Percentiles rank a stretch among this genome's conserved stretches.
Evolutionary conservation across 2,797 vertebrate species (phyloP).

Genomic region (Anguilla obscura): DNA sequence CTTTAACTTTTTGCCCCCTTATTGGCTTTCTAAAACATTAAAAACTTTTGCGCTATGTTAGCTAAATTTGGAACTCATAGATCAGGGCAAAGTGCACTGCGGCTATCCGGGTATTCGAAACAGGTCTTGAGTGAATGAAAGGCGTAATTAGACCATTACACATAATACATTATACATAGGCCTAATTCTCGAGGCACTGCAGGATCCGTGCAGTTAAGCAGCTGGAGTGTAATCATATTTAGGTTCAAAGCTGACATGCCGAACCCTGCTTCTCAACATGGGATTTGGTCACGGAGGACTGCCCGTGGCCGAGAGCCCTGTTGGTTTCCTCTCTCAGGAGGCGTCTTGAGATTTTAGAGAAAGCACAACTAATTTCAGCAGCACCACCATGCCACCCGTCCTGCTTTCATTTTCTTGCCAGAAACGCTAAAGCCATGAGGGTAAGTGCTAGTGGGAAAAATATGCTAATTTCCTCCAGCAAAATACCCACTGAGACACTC

Average conservation of each 20-base stretch:
- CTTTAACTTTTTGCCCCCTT: background rate
- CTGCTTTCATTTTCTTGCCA: background rate
- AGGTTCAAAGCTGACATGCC: background rate
- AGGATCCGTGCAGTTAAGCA: constrained; percentile 1
- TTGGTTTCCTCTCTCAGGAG: background rate
- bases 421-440: background rate
- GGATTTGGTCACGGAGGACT: background rate
- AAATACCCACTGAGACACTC: constrained; percentile 7
- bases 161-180: background rate
- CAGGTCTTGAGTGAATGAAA: background rate
- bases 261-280: background rate
- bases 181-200: background rate
- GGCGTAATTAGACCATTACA: constrained; percentile 2
- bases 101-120: background rate
- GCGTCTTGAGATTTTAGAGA: background rate
- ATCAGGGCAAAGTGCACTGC: background rate
- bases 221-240: background rate
- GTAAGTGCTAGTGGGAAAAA: background rate
- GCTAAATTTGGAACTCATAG: background rate
- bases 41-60: background rate
- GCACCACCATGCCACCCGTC: background rate
- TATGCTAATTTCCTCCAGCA: background rate
- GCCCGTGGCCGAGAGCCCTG: background rate
- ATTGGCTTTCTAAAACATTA: background rate
- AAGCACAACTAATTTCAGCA: background rate